A percentile compares a stretch with the other conserved stretches of the same genome.
phyloP scores from a whole-genome alignment of 2,888 invertebrate species.

The Macaria liturata region DNA sequence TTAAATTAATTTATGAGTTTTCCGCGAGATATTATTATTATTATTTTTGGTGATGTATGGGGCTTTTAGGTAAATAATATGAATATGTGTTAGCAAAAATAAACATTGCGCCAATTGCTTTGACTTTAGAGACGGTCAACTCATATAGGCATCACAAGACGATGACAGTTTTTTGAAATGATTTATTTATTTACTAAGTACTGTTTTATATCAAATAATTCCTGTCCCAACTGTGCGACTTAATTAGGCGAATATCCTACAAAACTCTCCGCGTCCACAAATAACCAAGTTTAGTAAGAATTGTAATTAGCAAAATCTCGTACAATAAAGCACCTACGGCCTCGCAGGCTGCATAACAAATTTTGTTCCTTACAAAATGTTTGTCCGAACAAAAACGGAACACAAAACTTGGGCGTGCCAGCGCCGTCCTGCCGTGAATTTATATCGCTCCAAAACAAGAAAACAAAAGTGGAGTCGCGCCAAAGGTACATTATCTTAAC shows the following conservation, averaged over 20 bases:
- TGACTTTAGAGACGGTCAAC: too few relatives aligned
- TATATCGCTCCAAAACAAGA: slow-evolving; percentile 79
- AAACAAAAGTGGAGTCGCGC: slow-evolving; percentile 82
- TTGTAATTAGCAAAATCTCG: slow-evolving; percentile 35
- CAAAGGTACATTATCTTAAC: slow-evolving; percentile 84
- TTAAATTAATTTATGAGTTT: too few relatives aligned
- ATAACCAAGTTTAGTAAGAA: slow-evolving; percentile 30
- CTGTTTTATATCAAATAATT: too few relatives aligned
- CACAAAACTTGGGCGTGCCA: slow-evolving; percentile 77
- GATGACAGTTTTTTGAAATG: too few relatives aligned
- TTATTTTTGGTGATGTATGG: too few relatives aligned
- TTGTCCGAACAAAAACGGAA: slow-evolving; percentile 77
- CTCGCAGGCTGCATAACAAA: slow-evolving; percentile 70
- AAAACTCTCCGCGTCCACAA: slow-evolving; percentile 23
- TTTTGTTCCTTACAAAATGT: slow-evolving; percentile 65
- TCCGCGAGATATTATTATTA: too few relatives aligned
- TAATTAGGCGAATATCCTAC: slow-evolving; percentile 17
- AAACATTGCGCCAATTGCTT: too few relatives aligned
- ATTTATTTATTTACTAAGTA: too few relatives aligned
- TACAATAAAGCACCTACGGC: slow-evolving; percentile 61
- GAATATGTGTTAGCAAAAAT: too few relatives aligned
- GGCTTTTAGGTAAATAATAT: too few relatives aligned
- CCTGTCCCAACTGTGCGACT: slow-evolving; percentile 9
- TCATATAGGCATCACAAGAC: too few relatives aligned
- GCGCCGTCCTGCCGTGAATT: slow-evolving; percentile 75